These are phyloP conservation scores for Cryptocephalus primarius DNA, from an alignment of 2,888 invertebrate species.

Conservation along the genomic window DNA sequence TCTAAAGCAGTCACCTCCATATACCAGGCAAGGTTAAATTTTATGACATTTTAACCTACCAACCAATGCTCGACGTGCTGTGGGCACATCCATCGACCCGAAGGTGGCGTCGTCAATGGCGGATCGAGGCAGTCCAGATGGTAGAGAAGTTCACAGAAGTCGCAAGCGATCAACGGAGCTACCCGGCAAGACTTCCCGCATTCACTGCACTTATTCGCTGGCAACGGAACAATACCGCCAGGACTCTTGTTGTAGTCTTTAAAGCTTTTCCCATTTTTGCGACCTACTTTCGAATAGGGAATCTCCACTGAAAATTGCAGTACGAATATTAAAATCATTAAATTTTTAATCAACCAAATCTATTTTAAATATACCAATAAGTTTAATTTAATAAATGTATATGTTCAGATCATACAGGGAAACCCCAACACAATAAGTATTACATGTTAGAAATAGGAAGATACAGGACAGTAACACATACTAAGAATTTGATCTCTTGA, in stretches of 20 bases:
- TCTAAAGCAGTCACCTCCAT: not conserved
- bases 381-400: no score
- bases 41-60: conserved; percentile 40
- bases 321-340: no score
- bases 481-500: no score
- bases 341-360: no score
- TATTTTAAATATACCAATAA: no score
- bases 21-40: not conserved
- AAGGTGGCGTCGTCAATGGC: conserved; percentile 78
- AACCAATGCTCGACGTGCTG: conserved; percentile 88
- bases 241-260: conserved; percentile 21
- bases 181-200: conserved; percentile 75
- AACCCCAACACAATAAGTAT: no score
- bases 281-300: conserved; percentile 18
- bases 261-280: conserved; percentile 10
- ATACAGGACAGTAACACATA: no score
- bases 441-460: no score
- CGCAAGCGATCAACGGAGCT: conserved; percentile 82
- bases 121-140: conserved; percentile 94
- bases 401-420: no score
- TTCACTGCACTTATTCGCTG: conserved; percentile 74
- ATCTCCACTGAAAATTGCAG: conserved; percentile 24
- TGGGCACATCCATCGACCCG: conserved; percentile 95
- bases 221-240: conserved; percentile 63
- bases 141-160: conserved; percentile 82